Conservation (phyloP, 35 echinoderm and acorn worm genomes). For the Apostichopus japonicus region DNA sequence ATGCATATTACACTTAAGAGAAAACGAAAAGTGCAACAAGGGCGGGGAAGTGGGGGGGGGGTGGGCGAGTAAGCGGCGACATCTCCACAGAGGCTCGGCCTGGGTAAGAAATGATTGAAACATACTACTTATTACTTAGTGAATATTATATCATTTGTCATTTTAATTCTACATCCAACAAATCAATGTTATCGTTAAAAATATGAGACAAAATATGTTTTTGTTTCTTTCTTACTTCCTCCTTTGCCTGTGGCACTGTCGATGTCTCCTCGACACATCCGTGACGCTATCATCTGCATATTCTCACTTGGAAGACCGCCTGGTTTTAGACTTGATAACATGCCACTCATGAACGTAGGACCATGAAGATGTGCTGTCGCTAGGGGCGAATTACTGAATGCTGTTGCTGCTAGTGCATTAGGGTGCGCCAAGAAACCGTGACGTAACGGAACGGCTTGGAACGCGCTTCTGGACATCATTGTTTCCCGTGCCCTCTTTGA, state of each 20-base stretch:
- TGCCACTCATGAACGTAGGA: conserved; percentile 4
- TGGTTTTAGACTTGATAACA: neutral
- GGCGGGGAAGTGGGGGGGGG: too few species aligned
- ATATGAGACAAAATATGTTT: too few species aligned
- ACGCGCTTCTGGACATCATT: conserved; percentile 65
- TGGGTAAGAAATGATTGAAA: too few species aligned
- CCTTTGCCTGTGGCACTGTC: conserved; percentile 1
- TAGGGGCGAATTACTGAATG: conserved; percentile 56
- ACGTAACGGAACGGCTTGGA: conserved; percentile 79
- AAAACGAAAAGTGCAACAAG: too few species aligned
- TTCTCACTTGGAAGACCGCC: neutral
- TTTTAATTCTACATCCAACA: too few species aligned
- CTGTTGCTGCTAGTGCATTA: conserved; percentile 40
- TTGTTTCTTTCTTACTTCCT: neutral
- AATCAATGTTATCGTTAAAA: too few species aligned
- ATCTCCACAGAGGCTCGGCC: too few species aligned
- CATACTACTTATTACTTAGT: too few species aligned
- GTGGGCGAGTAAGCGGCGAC: too few species aligned
- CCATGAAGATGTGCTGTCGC: conserved; percentile 32
- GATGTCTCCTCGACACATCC: conserved; percentile 2
- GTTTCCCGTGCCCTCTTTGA: conserved; percentile 47
- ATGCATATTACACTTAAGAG: too few species aligned
- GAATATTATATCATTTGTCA: too few species aligned
- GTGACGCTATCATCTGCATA: neutral
- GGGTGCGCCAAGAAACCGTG: conserved; percentile 64